These are phyloP conservation scores for Allophyes oxyacanthae DNA, from an alignment of 2,888 invertebrate genomes.

Conservation along the genomic window DNA sequence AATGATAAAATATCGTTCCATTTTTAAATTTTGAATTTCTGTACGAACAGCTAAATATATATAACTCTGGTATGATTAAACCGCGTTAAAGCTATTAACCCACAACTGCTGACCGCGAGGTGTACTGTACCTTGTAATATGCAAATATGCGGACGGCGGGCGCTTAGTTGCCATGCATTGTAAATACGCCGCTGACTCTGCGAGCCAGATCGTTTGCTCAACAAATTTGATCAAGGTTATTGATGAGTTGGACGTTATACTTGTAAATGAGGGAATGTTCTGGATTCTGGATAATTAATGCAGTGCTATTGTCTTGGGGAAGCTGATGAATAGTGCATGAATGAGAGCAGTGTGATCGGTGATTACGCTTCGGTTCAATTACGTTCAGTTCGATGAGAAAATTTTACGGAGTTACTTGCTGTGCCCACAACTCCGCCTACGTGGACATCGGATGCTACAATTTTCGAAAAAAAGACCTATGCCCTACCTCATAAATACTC, in stretches of 20 bases:
- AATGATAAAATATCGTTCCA: too few species aligned
- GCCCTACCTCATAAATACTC: too few species aligned
- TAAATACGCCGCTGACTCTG: slow-evolving; percentile 55
- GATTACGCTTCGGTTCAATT: neutral
- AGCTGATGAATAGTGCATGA: slow-evolving; percentile 44
- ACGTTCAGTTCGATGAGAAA: too few species aligned
- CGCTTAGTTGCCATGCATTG: slow-evolving; percentile 51
- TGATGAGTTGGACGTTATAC: slow-evolving; percentile 61
- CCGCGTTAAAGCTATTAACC: slow-evolving; percentile 44
- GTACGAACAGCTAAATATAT: neutral
- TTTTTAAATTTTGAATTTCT: too few species aligned
- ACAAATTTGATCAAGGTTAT: slow-evolving; percentile 67
- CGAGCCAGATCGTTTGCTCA: slow-evolving; percentile 58
- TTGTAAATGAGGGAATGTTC: slow-evolving; percentile 52
- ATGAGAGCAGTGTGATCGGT: neutral
- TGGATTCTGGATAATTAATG: slow-evolving; percentile 43
- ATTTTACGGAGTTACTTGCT: too few species aligned
- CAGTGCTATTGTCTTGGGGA: slow-evolving; percentile 36
- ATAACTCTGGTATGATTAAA: slow-evolving; percentile 25
- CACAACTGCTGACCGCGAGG: slow-evolving; percentile 49
- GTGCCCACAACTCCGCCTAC: too few species aligned
- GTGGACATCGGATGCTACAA: too few species aligned
- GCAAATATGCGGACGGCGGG: slow-evolving; percentile 51
- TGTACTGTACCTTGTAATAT: slow-evolving; percentile 50
- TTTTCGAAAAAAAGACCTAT: too few species aligned